A percentile compares a stretch with the other conserved stretches of the same genome.
Evolutionary conservation across 2,113 vertebrate genomes (phyloP).

Genomic region (Pluvianellus socialis): DNA sequence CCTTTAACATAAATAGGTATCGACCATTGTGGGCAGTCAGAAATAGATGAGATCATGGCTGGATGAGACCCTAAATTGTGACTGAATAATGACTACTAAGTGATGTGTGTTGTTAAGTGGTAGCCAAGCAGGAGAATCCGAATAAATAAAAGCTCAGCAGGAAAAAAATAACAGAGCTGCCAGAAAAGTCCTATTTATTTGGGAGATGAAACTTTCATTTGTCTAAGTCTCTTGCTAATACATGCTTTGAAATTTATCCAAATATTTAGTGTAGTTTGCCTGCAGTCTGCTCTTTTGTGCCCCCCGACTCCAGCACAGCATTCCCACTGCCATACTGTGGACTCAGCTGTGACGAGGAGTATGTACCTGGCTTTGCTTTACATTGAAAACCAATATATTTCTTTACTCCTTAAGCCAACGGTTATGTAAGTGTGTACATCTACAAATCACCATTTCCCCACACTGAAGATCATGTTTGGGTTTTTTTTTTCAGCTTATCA

Average conservation of each 20-base stretch:
- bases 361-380: background rate
- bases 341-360: background rate
- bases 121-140: background rate
- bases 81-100: background rate
- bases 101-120: background rate
- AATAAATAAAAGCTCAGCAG: background rate
- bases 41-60: background rate
- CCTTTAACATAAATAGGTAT: background rate
- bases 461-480: background rate
- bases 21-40: background rate
- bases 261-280: background rate
- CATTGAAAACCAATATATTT: background rate
- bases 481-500: background rate
- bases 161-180: background rate
- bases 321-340: background rate
- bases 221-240: background rate
- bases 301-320: background rate
- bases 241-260: background rate
- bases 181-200: background rate
- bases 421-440: background rate
- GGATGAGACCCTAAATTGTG: background rate
- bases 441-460: background rate
- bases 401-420: background rate
- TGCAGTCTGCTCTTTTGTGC: background rate
- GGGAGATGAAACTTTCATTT: background rate